Conservation (phyloP, 1,140 invertebrate genomes). For the Tetraneura akinire region DNA sequence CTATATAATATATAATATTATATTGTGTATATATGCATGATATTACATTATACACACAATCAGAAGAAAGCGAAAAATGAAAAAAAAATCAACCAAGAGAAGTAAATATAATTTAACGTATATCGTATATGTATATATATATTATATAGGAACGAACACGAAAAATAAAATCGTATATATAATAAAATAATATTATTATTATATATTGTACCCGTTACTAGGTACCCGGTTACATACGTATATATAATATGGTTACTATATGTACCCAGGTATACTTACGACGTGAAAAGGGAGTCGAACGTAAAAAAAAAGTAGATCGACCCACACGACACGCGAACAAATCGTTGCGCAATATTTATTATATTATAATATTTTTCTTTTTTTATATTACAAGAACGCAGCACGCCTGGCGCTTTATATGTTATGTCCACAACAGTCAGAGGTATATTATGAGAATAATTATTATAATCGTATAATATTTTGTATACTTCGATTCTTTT, state of each 20-base stretch:
- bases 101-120: conserved; percentile 8
- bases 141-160: background rate
- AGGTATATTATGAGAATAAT: no score
- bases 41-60: no score
- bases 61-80: conserved; percentile 11
- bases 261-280: background rate
- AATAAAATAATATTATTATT: background rate
- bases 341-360: conserved; percentile 34
- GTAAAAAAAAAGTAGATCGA: conserved; percentile 40
- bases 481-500: no score
- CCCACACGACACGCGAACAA: conserved; percentile 16
- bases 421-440: no score
- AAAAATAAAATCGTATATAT: background rate
- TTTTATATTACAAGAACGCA: no score
- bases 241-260: background rate
- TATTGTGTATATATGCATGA: no score
- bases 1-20: no score
- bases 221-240: background rate
- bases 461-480: no score
- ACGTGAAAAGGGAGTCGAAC: background rate
- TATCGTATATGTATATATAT: no score
- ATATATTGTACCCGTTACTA: background rate
- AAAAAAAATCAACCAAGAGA: conserved; percentile 21
- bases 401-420: no score
- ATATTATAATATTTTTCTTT: no score